Conservation (phyloP, 1,140 invertebrate species). For the Aphelenchoides fujianensis region DNA sequence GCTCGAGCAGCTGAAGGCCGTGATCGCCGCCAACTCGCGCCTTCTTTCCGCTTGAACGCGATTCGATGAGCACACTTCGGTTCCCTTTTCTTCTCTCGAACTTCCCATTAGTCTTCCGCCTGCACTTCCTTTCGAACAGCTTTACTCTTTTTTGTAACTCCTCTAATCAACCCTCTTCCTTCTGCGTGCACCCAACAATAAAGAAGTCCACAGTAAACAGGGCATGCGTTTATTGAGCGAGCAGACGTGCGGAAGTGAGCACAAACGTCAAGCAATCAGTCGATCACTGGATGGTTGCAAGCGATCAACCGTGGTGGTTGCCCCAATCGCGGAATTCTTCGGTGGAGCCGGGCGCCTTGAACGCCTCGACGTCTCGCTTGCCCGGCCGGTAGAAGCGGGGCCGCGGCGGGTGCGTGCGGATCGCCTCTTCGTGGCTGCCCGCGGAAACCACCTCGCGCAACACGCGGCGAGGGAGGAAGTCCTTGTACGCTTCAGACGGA, state of each 20-base stretch:
- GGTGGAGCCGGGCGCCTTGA: not conserved
- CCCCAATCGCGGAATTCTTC: not conserved
- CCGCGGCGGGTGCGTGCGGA: not conserved
- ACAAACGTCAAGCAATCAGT: too few relatives aligned
- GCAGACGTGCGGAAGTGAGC: too few relatives aligned
- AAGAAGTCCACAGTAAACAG: not conserved
- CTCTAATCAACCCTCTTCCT: not conserved
- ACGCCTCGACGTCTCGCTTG: not conserved
- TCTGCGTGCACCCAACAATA: not conserved
- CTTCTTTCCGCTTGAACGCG: not conserved
- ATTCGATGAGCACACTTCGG: slow-evolving; percentile 1
- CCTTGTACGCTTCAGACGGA: too few relatives aligned
- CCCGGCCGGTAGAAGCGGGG: not conserved
- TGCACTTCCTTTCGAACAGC: too few relatives aligned
- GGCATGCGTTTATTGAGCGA: not conserved
- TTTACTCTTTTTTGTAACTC: not conserved
- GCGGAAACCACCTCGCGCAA: too few relatives aligned
- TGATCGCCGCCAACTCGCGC: slow-evolving; percentile 48
- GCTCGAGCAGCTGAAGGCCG: slow-evolving; percentile 51
- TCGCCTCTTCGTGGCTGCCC: not conserved
- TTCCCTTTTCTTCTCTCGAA: not conserved
- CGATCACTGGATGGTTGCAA: not conserved
- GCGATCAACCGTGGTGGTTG: not conserved
- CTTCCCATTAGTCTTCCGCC: too few relatives aligned
- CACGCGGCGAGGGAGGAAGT: too few relatives aligned